Percentiles rank a stretch among this genome's conserved stretches.
phyloP scores from a whole-genome alignment of 2,113 vertebrate species.

The Callorhinus ursinus region DNA sequence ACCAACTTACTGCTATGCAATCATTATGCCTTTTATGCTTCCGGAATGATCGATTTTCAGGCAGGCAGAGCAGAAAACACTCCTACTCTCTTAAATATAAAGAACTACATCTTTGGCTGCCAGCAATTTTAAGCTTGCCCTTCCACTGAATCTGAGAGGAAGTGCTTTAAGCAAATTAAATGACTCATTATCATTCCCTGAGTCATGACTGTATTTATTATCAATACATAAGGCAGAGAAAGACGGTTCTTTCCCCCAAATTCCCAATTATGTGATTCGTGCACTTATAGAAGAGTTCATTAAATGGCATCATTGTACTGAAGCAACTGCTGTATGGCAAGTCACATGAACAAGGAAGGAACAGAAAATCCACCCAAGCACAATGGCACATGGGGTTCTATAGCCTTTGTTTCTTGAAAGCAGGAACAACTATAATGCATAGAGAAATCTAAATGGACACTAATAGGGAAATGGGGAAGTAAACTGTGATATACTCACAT shows the following conservation, averaged over 20 bases:
- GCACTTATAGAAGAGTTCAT: background rate
- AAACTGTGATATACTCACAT: background rate
- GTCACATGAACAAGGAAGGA: background rate
- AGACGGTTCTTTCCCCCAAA: background rate
- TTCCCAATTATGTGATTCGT: background rate
- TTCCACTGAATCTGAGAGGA: background rate
- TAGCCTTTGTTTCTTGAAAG: background rate
- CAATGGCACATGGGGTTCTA: background rate
- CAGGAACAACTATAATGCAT: background rate
- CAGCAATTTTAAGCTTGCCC: background rate
- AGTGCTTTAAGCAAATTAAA: slow-evolving; percentile 8
- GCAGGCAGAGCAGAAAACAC: background rate
- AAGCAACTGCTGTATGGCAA: background rate
- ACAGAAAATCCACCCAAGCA: background rate
- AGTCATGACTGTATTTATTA: slow-evolving; percentile 26
- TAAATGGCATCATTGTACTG: background rate
- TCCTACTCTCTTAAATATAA: background rate
- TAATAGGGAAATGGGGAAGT: background rate
- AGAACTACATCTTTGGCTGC: background rate
- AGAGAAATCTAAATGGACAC: background rate
- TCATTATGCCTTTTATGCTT: background rate
- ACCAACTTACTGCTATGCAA: background rate
- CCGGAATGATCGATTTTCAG: background rate
- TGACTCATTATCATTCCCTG: background rate
- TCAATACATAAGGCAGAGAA: background rate